Evolutionary conservation across 2,797 vertebrate species (phyloP), one percentile per base, ranked within the genome.

Genomic region (Pseudochirops cupreus): DNA sequence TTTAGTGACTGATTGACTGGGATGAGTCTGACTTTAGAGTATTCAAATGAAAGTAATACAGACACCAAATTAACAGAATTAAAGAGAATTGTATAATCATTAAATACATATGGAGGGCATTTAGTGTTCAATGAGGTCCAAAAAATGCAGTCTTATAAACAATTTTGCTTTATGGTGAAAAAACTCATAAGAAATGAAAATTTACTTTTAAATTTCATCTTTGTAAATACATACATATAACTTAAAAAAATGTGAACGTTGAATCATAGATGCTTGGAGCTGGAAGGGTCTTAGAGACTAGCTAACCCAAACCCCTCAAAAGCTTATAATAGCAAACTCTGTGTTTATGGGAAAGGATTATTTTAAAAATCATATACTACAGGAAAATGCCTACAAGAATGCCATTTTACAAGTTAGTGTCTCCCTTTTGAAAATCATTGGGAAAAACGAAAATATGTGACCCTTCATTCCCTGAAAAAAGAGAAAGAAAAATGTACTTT

Each of bases 281-380:
- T 50, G 21, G 21, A 82, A 82, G 39, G 21, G 21, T 24, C 24
- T 87, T 87, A 21, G 39, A 26, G 39, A 50, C 10, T 87, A 28
- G 46, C 39, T 87, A 87, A 87, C 39, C 74, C 74, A 87, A 87
- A 0, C 74, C 74, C 74, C 10, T 87, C 74, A 87, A 87, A 87
- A 50, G 21, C 24, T 50, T 82, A 82, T 82, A 46, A 87, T 87
- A 87, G 74, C 39, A 87, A 87, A 87, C 24, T n/a, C 14, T 87
- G 21, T 26, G 46, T 50, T 94, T 67, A 94, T 55, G 13, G 96
- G 97, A 96, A 5, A 74, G n/a, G 94, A 55, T 93, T 97, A 62
- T 67, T 95, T 91, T 54, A 74, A 46, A 52, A 95, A 56, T 9
- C 50, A 96, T 93, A 91, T 93, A 50, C 21, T 26, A 46, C 10